Evolutionary conservation across 1,140 invertebrate species (phyloP), one percentile per base, ranked within the genome.

Genomic region (Rhagoletis pomonella): DNA sequence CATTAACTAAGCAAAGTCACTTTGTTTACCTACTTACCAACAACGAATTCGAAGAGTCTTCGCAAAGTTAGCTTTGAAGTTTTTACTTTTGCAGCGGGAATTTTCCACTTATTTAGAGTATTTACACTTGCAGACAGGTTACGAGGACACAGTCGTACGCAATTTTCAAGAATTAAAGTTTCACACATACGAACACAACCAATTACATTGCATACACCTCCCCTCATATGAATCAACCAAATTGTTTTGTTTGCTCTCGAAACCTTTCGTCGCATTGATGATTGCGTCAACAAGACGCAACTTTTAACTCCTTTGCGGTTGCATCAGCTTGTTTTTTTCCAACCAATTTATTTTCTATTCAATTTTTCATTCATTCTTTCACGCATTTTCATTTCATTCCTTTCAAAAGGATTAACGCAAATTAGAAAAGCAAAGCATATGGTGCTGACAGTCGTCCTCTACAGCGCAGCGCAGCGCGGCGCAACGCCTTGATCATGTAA

Each of bases 271-370:
- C 19, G 39, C 47, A 50, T 17, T 50, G 47, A 50, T 50, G 47
- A 50, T 50, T 50, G 47, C 47, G 73, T 81, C 47, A 81, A 58
- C 73, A 55, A 55, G 44, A 55, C 19, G 6, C 19, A 55, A 73
- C 5, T 10, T 81, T 81, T 9, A 81, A 81, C 73, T 81, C 73
- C 73, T 55, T 81, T 81, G 29, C n/a, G 1, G 47, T n/a, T 55
- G 73, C 73, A 29, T 81, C 73, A 81, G 73, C 73, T 50, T 81
- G 73, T 81, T 81, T 81, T n/a, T 77, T 81, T 81, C 73, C 47
- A 14, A 10, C 73, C 73, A 81, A 81, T 81, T 81, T 81, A 81
- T 81, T 81, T 29, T 29, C 50, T 42, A 55, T 81, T 19, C 44
- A 50, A 81, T 81, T n/a, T 81, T 67, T 67, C 0, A 29, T 67